Evolutionary conservation across 1,140 invertebrate species (phyloP).

Genomic region (Ceratina calcarata): DNA sequence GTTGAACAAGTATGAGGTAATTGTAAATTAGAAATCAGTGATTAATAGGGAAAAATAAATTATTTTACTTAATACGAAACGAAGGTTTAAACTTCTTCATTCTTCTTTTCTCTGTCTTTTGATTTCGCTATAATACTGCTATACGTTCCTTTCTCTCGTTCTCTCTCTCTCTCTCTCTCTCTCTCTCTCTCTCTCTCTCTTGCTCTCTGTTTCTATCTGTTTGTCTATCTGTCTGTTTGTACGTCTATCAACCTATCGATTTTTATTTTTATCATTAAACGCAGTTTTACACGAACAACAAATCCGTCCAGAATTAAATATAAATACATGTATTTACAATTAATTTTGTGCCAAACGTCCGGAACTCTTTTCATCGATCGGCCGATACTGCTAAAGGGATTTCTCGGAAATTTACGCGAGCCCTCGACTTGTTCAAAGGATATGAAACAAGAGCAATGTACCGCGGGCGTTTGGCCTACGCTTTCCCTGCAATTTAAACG

Average conservation of each 20-base stretch:
- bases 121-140: slow-evolving; percentile 6
- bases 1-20: too few species aligned
- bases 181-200: slow-evolving; percentile 1
- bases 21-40: too few species aligned
- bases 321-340: slow-evolving; percentile 14
- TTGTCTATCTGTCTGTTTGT: slow-evolving; percentile 31
- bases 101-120: slow-evolving; percentile 4
- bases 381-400: neutral
- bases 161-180: slow-evolving; percentile 3
- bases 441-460: slow-evolving; percentile 1
- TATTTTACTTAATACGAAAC: slow-evolving; percentile 13
- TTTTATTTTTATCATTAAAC: slow-evolving; percentile 37
- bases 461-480: slow-evolving; percentile 53
- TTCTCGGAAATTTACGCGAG: slow-evolving; percentile 12
- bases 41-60: too few species aligned
- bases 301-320: slow-evolving; percentile 35
- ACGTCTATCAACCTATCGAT: slow-evolving; percentile 24
- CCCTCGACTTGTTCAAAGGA: neutral
- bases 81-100: slow-evolving; percentile 20
- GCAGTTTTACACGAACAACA: slow-evolving; percentile 53
- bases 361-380: slow-evolving; percentile 24
- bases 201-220: slow-evolving; percentile 14
- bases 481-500: slow-evolving; percentile 36
- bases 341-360: slow-evolving; percentile 43
- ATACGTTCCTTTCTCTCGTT: neutral